These are phyloP conservation scores for Archilochus colubris DNA, from an alignment of 2,113 vertebrate species.

Conservation along the genomic window DNA sequence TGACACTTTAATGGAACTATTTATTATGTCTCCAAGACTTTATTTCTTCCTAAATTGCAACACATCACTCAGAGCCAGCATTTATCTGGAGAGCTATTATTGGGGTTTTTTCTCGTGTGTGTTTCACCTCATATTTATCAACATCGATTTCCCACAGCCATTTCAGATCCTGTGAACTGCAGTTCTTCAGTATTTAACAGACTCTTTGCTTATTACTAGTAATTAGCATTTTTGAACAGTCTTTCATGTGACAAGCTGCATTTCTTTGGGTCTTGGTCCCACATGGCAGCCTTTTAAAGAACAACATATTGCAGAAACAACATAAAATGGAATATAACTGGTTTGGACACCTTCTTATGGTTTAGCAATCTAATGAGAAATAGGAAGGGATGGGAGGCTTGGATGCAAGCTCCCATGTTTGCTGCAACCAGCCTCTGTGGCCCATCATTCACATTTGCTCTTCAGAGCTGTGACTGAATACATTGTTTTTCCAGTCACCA, in stretches of 20 bases:
- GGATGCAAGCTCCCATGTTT: rapidly evolving
- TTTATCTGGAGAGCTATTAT: background rate
- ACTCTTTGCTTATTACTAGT: background rate
- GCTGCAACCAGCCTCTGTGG: background rate
- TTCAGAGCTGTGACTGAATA: background rate
- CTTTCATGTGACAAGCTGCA: background rate
- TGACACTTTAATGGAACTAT: background rate
- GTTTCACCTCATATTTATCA: background rate
- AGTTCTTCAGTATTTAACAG: background rate
- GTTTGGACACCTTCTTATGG: background rate
- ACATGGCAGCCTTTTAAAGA: background rate
- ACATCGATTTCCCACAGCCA: background rate
- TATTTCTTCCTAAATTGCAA: background rate
- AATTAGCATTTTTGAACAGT: background rate
- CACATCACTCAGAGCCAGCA: background rate
- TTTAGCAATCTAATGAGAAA: background rate
- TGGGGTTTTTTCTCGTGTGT: background rate
- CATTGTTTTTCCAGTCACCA: background rate
- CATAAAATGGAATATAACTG: background rate
- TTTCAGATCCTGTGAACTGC: background rate
- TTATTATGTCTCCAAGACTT: background rate
- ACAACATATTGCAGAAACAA: background rate
- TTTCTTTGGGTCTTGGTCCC: background rate
- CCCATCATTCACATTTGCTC: background rate
- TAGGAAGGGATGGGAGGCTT: background rate